phyloP scores from a whole-genome alignment of 2,888 invertebrate species.

The Lepidocyrtinus sp. region DNA sequence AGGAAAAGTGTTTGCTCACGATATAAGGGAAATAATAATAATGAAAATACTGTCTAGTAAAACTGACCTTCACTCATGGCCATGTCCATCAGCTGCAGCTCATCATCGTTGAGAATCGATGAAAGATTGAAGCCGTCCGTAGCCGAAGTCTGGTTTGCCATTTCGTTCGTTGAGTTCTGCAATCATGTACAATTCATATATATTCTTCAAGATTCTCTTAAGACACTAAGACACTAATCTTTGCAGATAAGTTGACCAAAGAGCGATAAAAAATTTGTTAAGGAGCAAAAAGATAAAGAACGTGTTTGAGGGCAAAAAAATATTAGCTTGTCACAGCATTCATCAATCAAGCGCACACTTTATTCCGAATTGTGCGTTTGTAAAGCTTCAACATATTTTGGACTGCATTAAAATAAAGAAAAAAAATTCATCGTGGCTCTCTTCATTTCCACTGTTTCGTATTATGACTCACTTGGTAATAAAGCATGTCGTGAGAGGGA shows the following conservation, averaged over 20 bases:
- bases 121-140: conserved; percentile 87
- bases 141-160: conserved; percentile 77
- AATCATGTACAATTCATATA: too few species aligned
- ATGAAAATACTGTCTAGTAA: conserved; percentile 23
- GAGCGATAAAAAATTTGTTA: too few species aligned
- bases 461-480: conserved; percentile 80
- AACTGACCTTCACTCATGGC: conserved; percentile 88
- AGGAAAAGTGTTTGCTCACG: conserved; percentile 32
- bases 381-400: not conserved
- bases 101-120: conserved; percentile 90
- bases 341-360: conserved; percentile 10
- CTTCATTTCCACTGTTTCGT: not conserved
- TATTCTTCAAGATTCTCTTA: too few species aligned
- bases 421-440: not conserved
- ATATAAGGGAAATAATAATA: conserved; percentile 46
- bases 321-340: conserved; percentile 5
- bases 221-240: too few species aligned
- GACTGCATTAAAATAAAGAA: not conserved
- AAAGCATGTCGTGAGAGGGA: conserved; percentile 81
- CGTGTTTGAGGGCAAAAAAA: conserved; percentile 16
- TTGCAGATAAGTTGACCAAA: too few species aligned
- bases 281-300: conserved; percentile 8
- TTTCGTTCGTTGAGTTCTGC: conserved; percentile 78
- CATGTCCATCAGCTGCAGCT: conserved; percentile 93
- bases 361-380: not conserved